Percentiles rank a stretch among this genome's conserved stretches.
Evolutionary conservation across 1,140 invertebrate species (phyloP).

Genomic region (Tetraneura akinire): DNA sequence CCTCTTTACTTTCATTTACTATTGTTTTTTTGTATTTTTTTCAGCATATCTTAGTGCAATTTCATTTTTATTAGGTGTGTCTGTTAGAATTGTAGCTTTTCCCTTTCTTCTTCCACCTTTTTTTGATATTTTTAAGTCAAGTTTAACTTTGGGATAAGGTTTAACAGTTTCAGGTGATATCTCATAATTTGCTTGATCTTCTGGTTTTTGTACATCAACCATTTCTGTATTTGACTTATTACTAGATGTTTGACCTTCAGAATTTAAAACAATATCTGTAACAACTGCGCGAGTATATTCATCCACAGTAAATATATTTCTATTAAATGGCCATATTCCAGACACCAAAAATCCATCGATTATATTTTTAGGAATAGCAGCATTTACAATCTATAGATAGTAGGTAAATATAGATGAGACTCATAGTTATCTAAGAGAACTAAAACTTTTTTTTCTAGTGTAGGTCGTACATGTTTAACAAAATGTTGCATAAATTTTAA

Average conservation of each 20-base stretch:
- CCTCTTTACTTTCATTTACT: too few relatives aligned
- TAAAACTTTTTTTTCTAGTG: conserved; percentile 55
- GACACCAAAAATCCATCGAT: conserved; percentile 55
- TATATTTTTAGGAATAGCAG: conserved; percentile 54
- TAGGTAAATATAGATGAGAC: conserved; percentile 20
- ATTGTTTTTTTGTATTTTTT: too few relatives aligned
- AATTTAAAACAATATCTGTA: neutral
- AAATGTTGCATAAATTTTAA: conserved; percentile 58
- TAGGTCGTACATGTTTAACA: conserved; percentile 55
- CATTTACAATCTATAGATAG: conserved; percentile 54
- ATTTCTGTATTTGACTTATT: neutral
- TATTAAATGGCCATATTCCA: conserved; percentile 58
- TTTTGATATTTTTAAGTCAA: neutral
- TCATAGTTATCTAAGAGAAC: conserved; percentile 53
- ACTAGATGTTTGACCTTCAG: too few relatives aligned
- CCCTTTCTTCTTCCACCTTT: neutral
- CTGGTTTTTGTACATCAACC: neutral
- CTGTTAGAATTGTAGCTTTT: neutral
- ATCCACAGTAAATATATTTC: conserved; percentile 57
- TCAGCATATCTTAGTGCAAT: too few relatives aligned
- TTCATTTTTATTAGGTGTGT: neutral
- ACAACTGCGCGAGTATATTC: neutral
- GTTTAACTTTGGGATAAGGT: neutral
- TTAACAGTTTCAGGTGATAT: neutral
- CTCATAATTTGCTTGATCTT: neutral